phyloP scores from a whole-genome alignment of 2,113 vertebrate genomes.

The Aleadryas rufinucha region DNA sequence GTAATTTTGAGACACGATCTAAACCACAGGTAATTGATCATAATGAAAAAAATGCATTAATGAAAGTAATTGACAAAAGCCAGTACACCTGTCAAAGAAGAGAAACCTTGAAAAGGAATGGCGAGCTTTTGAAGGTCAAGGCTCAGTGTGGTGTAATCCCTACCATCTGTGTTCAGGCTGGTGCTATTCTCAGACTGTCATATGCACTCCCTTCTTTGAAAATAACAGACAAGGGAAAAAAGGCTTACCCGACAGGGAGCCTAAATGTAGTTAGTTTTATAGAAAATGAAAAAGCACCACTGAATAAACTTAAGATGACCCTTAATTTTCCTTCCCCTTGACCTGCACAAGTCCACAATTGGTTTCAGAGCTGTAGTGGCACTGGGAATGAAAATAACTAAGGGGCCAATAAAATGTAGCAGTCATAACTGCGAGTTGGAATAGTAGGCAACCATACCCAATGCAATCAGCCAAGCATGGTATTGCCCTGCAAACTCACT shows the following conservation, averaged over 20 bases:
- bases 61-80: conserved; percentile 78
- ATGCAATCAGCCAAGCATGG: background rate
- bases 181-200: conserved; percentile 73
- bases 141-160: conserved; percentile 77
- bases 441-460: background rate
- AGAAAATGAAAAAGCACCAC: conserved; percentile 74
- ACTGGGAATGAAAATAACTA: conserved; percentile 65
- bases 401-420: conserved; percentile 29
- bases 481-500: background rate
- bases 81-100: conserved; percentile 71
- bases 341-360: conserved; percentile 61
- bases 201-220: conserved; percentile 67
- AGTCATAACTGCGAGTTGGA: background rate
- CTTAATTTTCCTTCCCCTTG: conserved; percentile 77
- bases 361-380: conserved; percentile 54
- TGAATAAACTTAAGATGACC: conserved; percentile 76
- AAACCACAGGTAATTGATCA: conserved; percentile 45
- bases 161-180: conserved; percentile 79
- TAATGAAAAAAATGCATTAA: conserved; percentile 59
- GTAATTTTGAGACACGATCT: conserved; percentile 1
- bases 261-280: conserved; percentile 68
- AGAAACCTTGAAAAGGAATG: conserved; percentile 74
- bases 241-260: conserved; percentile 70
- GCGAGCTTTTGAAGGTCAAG: conserved; percentile 74
- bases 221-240: conserved; percentile 73